A percentile compares a stretch with the other conserved stretches of the same genome.
Evolutionary conservation across 53 echinoderm and acorn worm species (phyloP).

Genomic region (Paelopatides confundens): DNA sequence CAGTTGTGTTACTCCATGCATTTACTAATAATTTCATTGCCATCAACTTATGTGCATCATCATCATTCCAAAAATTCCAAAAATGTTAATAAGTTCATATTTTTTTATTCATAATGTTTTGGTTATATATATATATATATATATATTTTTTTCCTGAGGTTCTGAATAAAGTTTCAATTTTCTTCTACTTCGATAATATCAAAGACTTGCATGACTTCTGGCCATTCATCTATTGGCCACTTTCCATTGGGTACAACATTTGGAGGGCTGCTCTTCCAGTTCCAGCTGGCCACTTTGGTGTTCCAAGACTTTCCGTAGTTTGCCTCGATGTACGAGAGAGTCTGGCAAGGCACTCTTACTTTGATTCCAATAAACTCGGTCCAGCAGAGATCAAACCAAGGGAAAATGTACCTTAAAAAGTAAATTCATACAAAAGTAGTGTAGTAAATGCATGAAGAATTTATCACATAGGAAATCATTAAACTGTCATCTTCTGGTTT

Average conservation of each 20-base stretch:
- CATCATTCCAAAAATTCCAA: too few species aligned
- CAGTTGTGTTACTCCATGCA: too few species aligned
- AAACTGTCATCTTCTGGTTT: too few species aligned
- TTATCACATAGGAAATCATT: too few species aligned
- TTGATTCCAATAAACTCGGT: constrained; percentile 80
- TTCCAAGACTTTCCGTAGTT: constrained; percentile 95
- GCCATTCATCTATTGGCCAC: constrained; percentile 83
- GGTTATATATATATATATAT: too few species aligned
- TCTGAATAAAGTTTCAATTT: neutral
- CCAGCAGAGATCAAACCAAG: constrained; percentile 92
- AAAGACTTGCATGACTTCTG: constrained; percentile 84
- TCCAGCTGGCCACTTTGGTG: constrained; percentile 86
- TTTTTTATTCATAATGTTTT: too few species aligned
- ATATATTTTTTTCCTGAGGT: neutral
- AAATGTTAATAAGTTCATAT: too few species aligned
- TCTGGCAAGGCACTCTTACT: constrained; percentile 92
- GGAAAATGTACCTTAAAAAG: constrained; percentile 80
- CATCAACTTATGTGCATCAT: too few species aligned
- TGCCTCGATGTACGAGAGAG: constrained; percentile 90
- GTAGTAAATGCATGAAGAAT: too few species aligned
- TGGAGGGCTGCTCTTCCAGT: constrained; percentile 95
- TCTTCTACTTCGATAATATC: constrained; percentile 52
- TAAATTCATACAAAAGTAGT: neutral
- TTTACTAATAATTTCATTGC: too few species aligned
- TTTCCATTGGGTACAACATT: constrained; percentile 89